Percentiles rank a stretch among this genome's conserved stretches.
Evolutionary conservation across 2,113 vertebrate genomes (phyloP).

Genomic region (Gobius niger): DNA sequence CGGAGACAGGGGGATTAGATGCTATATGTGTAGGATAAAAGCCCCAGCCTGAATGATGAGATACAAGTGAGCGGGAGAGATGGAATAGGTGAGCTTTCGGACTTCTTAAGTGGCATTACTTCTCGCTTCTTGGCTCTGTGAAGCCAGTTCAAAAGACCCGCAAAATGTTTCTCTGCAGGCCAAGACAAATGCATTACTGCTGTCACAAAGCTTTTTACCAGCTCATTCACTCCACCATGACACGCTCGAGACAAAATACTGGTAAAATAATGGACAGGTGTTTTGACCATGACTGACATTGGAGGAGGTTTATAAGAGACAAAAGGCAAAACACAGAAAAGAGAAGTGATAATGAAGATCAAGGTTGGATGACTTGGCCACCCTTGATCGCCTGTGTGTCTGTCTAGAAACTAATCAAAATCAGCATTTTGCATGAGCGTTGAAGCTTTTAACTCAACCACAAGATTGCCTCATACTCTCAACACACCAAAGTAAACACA

Average conservation of each 20-base stretch:
- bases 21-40: slow-evolving; percentile 30
- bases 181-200: slow-evolving; percentile 1
- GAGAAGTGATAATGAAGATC: too few relatives aligned
- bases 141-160: slow-evolving; percentile 1
- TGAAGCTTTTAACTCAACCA: not conserved
- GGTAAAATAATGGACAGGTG: not conserved
- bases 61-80: slow-evolving; percentile 13
- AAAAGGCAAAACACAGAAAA: not conserved
- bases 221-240: not conserved
- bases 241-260: not conserved
- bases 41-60: slow-evolving; percentile 19
- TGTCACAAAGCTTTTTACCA: not conserved
- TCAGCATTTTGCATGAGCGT: too few relatives aligned
- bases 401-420: too few relatives aligned
- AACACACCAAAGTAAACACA: not conserved
- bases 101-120: slow-evolving; percentile 13
- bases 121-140: not conserved
- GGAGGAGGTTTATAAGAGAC: not conserved
- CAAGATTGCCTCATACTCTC: not conserved
- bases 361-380: too few relatives aligned
- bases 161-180: not conserved
- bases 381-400: too few relatives aligned
- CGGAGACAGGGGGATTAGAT: slow-evolving; percentile 15
- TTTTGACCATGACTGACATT: not conserved
- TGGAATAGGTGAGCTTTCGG: slow-evolving; percentile 14